Evolutionary conservation across 2,797 vertebrate genomes (phyloP).

Genomic region (Phoeniculus purpureus): DNA sequence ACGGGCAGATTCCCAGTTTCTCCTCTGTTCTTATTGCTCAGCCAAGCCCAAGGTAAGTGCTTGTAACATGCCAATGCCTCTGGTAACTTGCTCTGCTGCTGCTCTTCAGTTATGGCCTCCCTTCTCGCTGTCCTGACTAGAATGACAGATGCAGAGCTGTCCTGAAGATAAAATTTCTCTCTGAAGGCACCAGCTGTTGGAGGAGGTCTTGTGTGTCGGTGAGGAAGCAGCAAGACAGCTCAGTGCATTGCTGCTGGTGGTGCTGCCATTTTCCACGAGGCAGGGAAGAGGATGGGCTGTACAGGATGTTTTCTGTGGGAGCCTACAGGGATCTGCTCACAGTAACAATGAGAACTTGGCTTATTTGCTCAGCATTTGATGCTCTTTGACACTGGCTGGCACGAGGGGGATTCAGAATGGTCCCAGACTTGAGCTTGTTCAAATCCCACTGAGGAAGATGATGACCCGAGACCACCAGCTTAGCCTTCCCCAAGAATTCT

Average conservation of each 20-base stretch:
- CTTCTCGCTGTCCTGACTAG: rapidly evolving
- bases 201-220: not conserved
- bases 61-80: not conserved
- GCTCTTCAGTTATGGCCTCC: not conserved
- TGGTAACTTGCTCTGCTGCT: not conserved
- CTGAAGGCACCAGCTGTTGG: not conserved
- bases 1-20: not conserved
- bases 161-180: slow-evolving; percentile 21
- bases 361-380: not conserved
- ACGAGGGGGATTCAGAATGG: not conserved
- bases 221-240: not conserved
- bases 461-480: not conserved
- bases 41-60: not conserved
- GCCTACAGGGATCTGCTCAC: not conserved
- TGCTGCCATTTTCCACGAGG: not conserved
- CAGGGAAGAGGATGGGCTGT: not conserved
- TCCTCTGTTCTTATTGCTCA: not conserved
- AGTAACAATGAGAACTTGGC: not conserved
- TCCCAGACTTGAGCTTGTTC: not conserved
- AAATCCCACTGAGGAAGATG: not conserved
- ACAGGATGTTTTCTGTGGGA: rapidly evolving
- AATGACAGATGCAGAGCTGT: not conserved
- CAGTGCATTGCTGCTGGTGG: not conserved
- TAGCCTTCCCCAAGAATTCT: not conserved
- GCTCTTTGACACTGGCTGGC: not conserved